These are phyloP conservation scores for Sitobion miscanthi DNA, from an alignment of 1,140 invertebrate genomes.

Conservation along the genomic window DNA sequence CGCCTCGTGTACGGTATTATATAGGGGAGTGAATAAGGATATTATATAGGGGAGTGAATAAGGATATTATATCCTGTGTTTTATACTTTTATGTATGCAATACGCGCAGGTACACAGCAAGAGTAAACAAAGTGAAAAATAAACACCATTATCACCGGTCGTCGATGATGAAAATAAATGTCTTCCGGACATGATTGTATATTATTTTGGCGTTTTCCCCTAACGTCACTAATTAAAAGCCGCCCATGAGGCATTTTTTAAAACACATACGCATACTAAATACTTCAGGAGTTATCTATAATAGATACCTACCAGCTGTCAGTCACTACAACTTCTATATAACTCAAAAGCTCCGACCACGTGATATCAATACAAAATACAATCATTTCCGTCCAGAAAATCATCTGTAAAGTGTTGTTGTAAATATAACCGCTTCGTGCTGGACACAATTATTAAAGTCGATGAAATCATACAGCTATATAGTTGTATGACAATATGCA, in stretches of 20 bases:
- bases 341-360: background rate
- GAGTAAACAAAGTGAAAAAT: conserved; percentile 10
- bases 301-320: background rate
- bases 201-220: background rate
- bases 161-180: conserved; percentile 7
- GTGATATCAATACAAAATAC: too few species aligned
- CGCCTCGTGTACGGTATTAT: background rate
- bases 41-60: background rate
- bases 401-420: background rate
- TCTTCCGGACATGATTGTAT: background rate
- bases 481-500: background rate
- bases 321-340: background rate
- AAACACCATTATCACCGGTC: background rate
- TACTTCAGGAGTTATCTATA: background rate
- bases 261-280: background rate
- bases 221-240: background rate
- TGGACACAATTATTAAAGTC: background rate
- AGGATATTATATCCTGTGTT: background rate
- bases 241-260: background rate
- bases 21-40: background rate
- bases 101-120: background rate
- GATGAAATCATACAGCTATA: background rate
- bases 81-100: background rate
- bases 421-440: background rate
- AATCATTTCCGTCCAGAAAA: background rate